A percentile compares a stretch with the other conserved stretches of the same genome.
Evolutionary conservation across 1,140 invertebrate species (phyloP).

Genomic region (Eubasilissa regina): DNA sequence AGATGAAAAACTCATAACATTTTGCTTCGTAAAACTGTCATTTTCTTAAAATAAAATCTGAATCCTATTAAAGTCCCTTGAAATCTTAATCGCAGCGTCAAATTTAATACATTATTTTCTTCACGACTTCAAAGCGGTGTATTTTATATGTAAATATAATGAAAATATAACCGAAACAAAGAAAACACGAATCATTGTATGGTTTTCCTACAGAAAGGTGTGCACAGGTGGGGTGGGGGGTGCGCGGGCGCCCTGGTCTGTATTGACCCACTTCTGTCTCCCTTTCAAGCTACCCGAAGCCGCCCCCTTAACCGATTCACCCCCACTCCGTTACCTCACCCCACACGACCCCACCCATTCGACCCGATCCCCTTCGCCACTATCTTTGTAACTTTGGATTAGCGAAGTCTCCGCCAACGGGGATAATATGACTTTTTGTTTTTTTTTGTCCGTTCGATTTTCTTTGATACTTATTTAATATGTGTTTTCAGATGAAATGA

Average conservation of each 20-base stretch:
- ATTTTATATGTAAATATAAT: background rate
- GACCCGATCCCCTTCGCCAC: background rate
- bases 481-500: constrained; percentile 9
- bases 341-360: background rate
- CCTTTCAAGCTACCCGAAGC: background rate
- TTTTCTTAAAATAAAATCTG: background rate
- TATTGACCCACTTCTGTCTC: constrained; percentile 37
- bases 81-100: background rate
- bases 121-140: background rate
- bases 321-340: background rate
- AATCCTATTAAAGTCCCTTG: too few species aligned
- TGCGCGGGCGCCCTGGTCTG: constrained; percentile 33
- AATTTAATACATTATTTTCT: background rate
- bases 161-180: constrained; percentile 27
- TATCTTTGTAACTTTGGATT: constrained; percentile 30
- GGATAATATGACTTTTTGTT: constrained; percentile 25
- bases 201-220: constrained; percentile 30
- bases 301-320: constrained; percentile 15
- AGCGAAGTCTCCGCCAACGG: background rate
- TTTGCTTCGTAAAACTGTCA: background rate
- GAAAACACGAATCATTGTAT: constrained; percentile 7
- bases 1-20: background rate
- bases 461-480: constrained; percentile 15
- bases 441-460: constrained; percentile 16
- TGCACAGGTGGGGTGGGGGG: constrained; percentile 17